Evolutionary conservation across 1,140 invertebrate species (phyloP).

Genomic region (Ceratitis capitata): DNA sequence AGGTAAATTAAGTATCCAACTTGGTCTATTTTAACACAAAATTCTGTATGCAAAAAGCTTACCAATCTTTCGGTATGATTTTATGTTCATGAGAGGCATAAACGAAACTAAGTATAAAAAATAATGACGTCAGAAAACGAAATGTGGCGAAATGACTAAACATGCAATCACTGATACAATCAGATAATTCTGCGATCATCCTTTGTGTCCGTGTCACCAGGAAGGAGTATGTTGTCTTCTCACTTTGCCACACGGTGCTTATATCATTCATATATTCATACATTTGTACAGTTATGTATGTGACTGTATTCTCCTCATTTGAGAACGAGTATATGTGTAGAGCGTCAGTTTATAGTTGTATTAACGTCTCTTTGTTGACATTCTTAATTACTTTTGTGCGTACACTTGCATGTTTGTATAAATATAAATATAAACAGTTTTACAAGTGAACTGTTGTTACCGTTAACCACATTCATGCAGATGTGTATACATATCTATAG

Average conservation of each 20-base stretch:
- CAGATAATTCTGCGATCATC: background rate
- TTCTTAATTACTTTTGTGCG: slow-evolving; percentile 23
- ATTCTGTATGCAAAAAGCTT: too few species aligned
- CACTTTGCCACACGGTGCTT: background rate
- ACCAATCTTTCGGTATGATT: too few species aligned
- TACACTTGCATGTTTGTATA: background rate
- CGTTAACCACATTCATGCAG: too few species aligned
- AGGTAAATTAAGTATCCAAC: too few species aligned
- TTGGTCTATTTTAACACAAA: too few species aligned
- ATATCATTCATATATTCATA: background rate
- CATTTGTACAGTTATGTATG: background rate
- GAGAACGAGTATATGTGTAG: background rate
- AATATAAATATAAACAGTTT: too few species aligned
- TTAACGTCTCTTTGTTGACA: background rate
- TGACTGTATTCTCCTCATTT: too few species aligned
- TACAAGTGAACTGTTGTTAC: too few species aligned
- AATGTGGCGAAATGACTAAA: background rate
- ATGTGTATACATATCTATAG: background rate
- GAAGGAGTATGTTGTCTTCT: background rate
- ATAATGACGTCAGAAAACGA: too few species aligned
- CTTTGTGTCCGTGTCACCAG: background rate
- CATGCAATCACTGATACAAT: background rate
- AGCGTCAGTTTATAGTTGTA: background rate
- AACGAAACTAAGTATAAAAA: background rate
- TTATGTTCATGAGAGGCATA: background rate